Conservation (phyloP, 2,797 vertebrate species). For the Lindbergichthys nudifrons region DNA sequence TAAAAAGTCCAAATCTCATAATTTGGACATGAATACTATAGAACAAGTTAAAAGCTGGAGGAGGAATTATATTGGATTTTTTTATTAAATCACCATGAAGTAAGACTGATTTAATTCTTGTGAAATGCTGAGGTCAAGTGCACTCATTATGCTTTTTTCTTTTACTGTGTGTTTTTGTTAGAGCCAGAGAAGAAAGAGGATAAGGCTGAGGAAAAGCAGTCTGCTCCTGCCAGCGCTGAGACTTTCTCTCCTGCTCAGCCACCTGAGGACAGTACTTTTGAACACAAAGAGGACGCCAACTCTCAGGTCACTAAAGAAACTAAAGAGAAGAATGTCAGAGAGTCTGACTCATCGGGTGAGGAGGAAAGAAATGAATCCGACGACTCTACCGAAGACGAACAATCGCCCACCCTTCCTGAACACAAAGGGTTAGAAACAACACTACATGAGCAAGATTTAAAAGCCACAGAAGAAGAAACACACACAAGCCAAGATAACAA, state of each 20-base stretch:
- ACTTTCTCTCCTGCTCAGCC: not conserved
- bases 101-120: not conserved
- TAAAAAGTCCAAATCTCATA: not conserved
- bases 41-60: not conserved
- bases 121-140: not conserved
- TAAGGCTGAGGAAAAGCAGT: not conserved
- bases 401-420: rapidly evolving
- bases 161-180: constrained; percentile 40
- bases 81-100: not conserved
- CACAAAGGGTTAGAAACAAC: not conserved
- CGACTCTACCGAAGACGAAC: rapidly evolving
- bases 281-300: not conserved
- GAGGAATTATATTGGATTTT: not conserved
- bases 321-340: not conserved
- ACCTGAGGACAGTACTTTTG: not conserved
- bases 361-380: not conserved
- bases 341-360: not conserved
- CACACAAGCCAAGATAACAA: not conserved
- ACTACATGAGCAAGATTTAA: not conserved
- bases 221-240: not conserved
- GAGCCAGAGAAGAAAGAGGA: constrained; percentile 2
- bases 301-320: not conserved
- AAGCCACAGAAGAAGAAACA: not conserved
- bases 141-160: not conserved
- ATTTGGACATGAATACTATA: not conserved